These are phyloP conservation scores for Pseudobourletiella spinata DNA, from an alignment of 1,140 invertebrate genomes.

Conservation along the genomic window DNA sequence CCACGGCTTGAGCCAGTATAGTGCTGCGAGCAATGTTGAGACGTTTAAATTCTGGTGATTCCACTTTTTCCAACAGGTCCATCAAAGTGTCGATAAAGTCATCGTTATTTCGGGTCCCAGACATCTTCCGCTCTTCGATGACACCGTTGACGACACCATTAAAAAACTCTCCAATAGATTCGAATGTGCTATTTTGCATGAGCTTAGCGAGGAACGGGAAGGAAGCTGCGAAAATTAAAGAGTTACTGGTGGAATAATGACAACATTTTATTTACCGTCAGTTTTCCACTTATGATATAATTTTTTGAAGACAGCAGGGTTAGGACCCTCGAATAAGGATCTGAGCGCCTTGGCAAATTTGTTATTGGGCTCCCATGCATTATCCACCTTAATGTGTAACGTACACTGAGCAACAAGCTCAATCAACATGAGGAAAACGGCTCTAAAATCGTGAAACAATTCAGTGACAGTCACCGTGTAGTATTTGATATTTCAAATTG, in stretches of 20 bases:
- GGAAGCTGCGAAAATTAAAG: slow-evolving; percentile 1
- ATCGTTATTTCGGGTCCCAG: slow-evolving; percentile 3
- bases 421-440: background rate
- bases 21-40: slow-evolving; percentile 23
- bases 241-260: background rate
- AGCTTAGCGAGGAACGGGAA: slow-evolving; percentile 16
- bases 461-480: background rate
- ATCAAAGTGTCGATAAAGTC: slow-evolving; percentile 27
- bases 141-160: slow-evolving; percentile 6
- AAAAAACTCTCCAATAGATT: slow-evolving; percentile 6
- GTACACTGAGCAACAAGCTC: slow-evolving; percentile 25
- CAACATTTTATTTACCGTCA: too few relatives aligned
- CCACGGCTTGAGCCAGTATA: slow-evolving; percentile 33
- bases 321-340: slow-evolving; percentile 16
- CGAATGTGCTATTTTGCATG: background rate
- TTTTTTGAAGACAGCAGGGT: too few relatives aligned
- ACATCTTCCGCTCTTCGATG: background rate
- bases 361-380: slow-evolving; percentile 22
- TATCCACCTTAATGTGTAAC: slow-evolving; percentile 17
- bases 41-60: slow-evolving; percentile 16
- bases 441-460: slow-evolving; percentile 6
- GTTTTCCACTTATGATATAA: too few relatives aligned
- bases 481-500: too few relatives aligned
- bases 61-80: slow-evolving; percentile 14
- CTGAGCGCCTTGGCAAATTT: slow-evolving; percentile 12